Conservation (phyloP, 2,797 vertebrate genomes). For the Macroramphosus scolopax region DNA sequence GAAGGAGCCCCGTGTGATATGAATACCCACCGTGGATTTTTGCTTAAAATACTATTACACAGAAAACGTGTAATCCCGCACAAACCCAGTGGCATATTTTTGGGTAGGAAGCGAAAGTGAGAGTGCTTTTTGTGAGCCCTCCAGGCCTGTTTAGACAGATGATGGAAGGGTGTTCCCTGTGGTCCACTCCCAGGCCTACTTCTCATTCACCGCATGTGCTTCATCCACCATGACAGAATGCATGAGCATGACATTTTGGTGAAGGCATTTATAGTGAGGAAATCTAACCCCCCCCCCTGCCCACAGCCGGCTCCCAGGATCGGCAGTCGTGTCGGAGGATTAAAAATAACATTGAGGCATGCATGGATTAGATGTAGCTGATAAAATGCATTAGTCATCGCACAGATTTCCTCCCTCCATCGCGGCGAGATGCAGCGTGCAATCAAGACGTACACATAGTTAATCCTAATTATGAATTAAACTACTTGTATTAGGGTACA, state of each 20-base stretch:
- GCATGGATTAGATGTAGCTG: conserved; percentile 27
- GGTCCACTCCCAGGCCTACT: conserved; percentile 65
- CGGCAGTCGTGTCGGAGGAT: conserved; percentile 33
- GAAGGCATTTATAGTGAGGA: conserved; percentile 61
- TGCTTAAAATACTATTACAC: conserved; percentile 68
- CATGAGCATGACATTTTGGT: conserved; percentile 67
- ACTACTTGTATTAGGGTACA: no score
- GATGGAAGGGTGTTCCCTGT: conserved; percentile 75
- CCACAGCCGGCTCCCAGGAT: conserved; percentile 25
- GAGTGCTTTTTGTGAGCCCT: conserved; percentile 64
- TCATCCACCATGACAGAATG: conserved; percentile 56
- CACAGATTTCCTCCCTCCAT: conserved; percentile 1
- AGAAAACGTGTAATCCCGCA: conserved; percentile 69
- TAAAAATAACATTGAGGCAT: conserved; percentile 36
- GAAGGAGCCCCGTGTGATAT: conserved; percentile 72
- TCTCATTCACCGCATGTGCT: conserved; percentile 65
- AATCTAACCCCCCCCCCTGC: conserved; percentile 41
- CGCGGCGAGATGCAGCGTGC: conserved; percentile 8
- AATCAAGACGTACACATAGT: conserved; percentile 6
- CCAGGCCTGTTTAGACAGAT: conserved; percentile 72
- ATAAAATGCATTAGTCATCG: conserved; percentile 29
- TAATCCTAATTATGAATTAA: no score
- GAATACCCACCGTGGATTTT: conserved; percentile 70
- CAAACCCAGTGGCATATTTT: conserved; percentile 49
- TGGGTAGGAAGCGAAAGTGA: conserved; percentile 42